Conservation (phyloP, 1,140 invertebrate genomes). For the Drosophila pseudoananassae region DNA sequence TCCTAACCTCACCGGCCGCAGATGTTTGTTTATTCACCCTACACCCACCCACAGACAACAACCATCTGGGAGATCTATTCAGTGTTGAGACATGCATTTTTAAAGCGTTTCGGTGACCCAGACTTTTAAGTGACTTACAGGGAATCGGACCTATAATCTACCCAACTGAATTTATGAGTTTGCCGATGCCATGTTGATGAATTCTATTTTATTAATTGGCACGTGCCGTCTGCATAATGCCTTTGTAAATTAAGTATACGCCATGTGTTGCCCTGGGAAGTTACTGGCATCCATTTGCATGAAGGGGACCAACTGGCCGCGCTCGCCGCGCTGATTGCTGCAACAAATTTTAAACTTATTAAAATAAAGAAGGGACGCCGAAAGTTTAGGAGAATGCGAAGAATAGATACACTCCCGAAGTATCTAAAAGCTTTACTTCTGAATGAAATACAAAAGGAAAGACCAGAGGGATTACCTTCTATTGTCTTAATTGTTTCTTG, state of each 20-base stretch:
- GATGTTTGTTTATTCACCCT: slow-evolving; percentile 65
- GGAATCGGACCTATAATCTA: slow-evolving; percentile 2
- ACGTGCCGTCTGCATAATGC: slow-evolving; percentile 43
- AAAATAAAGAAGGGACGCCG: slow-evolving; percentile 49
- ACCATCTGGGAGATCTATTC: slow-evolving; percentile 26
- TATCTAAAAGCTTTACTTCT: background rate
- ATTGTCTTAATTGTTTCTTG: too few relatives aligned
- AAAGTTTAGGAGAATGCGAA: background rate
- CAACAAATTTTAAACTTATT: slow-evolving; percentile 81
- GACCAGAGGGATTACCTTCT: too few relatives aligned
- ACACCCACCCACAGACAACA: slow-evolving; percentile 1
- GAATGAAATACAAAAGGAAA: too few relatives aligned
- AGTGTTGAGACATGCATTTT: slow-evolving; percentile 29
- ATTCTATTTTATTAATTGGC: slow-evolving; percentile 41
- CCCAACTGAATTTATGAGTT: slow-evolving; percentile 22
- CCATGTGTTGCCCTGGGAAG: slow-evolving; percentile 57
- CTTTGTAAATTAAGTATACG: slow-evolving; percentile 61
- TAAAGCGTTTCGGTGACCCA: slow-evolving; percentile 8
- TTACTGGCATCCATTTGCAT: slow-evolving; percentile 55
- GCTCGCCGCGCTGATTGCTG: slow-evolving; percentile 64
- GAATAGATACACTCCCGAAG: background rate
- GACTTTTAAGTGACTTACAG: slow-evolving; percentile 25
- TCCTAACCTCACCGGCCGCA: slow-evolving; percentile 52
- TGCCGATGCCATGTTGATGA: background rate
- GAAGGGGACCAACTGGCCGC: slow-evolving; percentile 32